These are phyloP conservation scores for Ameiurus melas DNA, from an alignment of 2,113 vertebrate species.

Conservation along the genomic window DNA sequence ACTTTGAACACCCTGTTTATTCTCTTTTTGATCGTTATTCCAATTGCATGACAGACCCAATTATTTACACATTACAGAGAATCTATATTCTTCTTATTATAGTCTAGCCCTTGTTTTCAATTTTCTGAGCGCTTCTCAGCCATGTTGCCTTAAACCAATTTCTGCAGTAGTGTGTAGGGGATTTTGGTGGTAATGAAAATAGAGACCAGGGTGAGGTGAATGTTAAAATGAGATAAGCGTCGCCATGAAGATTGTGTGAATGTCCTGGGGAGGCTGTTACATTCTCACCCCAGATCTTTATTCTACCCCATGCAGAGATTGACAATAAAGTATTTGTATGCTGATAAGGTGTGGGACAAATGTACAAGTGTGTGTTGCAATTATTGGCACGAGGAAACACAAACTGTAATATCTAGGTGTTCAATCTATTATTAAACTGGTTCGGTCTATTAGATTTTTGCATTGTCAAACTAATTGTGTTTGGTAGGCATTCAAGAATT, in stretches of 20 bases:
- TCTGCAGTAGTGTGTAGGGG: conserved; percentile 51
- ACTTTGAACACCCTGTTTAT: conserved; percentile 8
- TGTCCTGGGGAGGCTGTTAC: conserved; percentile 38
- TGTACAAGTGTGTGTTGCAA: conserved; percentile 30
- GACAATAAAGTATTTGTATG: conserved; percentile 44
- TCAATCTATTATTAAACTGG: neutral
- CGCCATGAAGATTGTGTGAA: conserved; percentile 44
- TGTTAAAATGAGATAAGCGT: conserved; percentile 63
- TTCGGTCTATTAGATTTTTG: neutral
- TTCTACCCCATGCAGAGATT: conserved; percentile 30
- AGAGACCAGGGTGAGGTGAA: conserved; percentile 56
- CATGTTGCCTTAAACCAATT: conserved; percentile 67
- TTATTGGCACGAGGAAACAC: conserved; percentile 27
- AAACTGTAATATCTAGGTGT: neutral
- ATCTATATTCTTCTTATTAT: conserved; percentile 50
- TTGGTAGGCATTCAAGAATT: neutral
- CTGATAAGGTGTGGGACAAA: conserved; percentile 40
- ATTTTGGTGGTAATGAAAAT: conserved; percentile 66
- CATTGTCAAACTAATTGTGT: neutral
- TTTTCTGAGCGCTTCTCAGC: conserved; percentile 55
- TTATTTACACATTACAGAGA: conserved; percentile 46
- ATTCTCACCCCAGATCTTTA: neutral
- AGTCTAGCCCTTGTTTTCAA: conserved; percentile 58
- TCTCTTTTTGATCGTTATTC: conserved; percentile 41
- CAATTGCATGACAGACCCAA: conserved; percentile 31